These are phyloP conservation scores for Phrynocephalus vlangalii DNA, from an alignment of 2,797 vertebrate species.

Conservation along the genomic window DNA sequence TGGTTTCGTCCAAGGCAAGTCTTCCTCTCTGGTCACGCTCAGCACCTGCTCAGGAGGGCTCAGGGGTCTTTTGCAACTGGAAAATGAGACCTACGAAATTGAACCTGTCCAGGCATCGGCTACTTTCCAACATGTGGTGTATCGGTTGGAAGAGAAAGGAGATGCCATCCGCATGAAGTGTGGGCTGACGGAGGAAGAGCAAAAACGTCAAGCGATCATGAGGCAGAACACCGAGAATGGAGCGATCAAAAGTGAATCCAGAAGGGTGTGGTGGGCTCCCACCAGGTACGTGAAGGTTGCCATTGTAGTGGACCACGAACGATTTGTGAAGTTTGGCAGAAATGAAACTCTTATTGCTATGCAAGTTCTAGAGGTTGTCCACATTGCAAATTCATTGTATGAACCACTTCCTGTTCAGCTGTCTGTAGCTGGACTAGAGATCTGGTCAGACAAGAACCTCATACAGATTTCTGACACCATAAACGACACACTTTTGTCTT, in stretches of 20 bases:
- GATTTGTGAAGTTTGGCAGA: slow-evolving; percentile 25
- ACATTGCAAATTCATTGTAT: slow-evolving; percentile 58
- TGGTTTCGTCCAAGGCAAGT: slow-evolving; percentile 69
- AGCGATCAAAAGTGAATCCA: not conserved
- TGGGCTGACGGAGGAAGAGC: slow-evolving; percentile 42
- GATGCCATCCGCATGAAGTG: not conserved
- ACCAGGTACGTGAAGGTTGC: slow-evolving; percentile 57
- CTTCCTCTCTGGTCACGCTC: slow-evolving; percentile 70
- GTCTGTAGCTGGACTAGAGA: slow-evolving; percentile 64
- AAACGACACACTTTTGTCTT: not conserved
- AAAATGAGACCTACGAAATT: slow-evolving; percentile 67
- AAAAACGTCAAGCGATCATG: slow-evolving; percentile 42
- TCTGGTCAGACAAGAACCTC: slow-evolving; percentile 63
- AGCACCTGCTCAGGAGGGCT: slow-evolving; percentile 70
- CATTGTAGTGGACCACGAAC: slow-evolving; percentile 48
- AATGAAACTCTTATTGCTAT: slow-evolving; percentile 46
- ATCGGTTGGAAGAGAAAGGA: slow-evolving; percentile 52
- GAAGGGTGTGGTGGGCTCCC: slow-evolving; percentile 7
- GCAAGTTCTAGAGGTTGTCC: slow-evolving; percentile 62
- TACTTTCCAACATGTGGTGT: slow-evolving; percentile 70
- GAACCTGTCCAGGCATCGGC: slow-evolving; percentile 65
- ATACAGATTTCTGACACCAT: slow-evolving; percentile 29
- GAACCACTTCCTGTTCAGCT: slow-evolving; percentile 54
- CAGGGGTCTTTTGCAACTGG: slow-evolving; percentile 67
- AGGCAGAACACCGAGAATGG: slow-evolving; percentile 35